Evolutionary conservation across 2,888 invertebrate species (phyloP), one percentile per base, ranked within the genome.

Genomic region (Mamestra brassicae): DNA sequence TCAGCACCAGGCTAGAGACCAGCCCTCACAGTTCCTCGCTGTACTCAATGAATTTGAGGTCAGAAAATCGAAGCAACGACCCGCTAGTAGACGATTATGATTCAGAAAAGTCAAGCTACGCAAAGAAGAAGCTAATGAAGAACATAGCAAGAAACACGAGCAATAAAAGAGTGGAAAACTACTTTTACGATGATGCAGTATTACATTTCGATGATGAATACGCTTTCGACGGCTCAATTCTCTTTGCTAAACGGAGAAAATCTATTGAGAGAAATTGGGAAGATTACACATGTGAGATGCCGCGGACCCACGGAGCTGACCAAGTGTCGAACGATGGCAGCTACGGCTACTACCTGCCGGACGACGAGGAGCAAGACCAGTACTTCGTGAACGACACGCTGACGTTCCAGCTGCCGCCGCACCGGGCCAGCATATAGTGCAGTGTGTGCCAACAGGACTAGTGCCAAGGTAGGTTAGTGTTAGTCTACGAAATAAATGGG

Each of bases 241-340:
- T 96, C 36, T 96, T 95, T 77, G 96, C 96, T 6, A 96, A 96
- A 72, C 74, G 96, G 42, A 96, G 96, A 96, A 96, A 96, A 96
- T 95, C 95, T 74, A 82, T 94, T 3, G 94, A 95, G 34, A 89
- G 87, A 11, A 93, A 94, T 68, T 95, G 95, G 95, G 95, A 94
- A 11, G 93, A 93, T 4, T 94, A 92, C 50, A 88, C 88, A 0
- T 93, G 95, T 80, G 92, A 93, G 0, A 89, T 95, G 91, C 94
- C 95, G 0, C 92, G 88, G 74, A 89, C 90, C 42, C 87, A 90
- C n/a, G 91, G 88, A 3, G 78, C 89, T 0, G 96, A 96, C 75
- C 93, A 94, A 63, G 85, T 94, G 3, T 96, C 96, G 0, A 95
- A 94, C 76, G 96, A 96, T 61, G 96, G 95, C 1, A 96, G 96